Evolutionary conservation across 1,140 invertebrate genomes (phyloP).

Genomic region (Drosophila asahinai): DNA sequence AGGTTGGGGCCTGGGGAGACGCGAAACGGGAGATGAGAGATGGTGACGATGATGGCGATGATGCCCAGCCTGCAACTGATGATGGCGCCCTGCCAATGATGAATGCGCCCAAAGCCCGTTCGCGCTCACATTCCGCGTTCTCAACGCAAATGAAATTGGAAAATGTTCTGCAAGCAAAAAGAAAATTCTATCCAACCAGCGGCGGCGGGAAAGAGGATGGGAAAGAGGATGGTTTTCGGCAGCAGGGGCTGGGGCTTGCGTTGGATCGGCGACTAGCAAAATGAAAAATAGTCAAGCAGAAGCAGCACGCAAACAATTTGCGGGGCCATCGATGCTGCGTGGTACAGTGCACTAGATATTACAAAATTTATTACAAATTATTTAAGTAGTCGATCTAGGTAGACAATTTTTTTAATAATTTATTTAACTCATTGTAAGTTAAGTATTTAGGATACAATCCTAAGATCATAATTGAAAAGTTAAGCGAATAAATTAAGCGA

Average conservation of each 20-base stretch:
- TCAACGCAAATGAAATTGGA: constrained; percentile 81
- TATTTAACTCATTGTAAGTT: too few species aligned
- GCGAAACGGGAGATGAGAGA: constrained; percentile 29
- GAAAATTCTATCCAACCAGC: constrained; percentile 58
- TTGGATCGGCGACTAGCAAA: constrained; percentile 57
- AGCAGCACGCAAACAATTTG: constrained; percentile 71
- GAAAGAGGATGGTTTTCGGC: background rate
- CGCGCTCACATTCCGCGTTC: constrained; percentile 74
- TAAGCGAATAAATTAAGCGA: too few species aligned
- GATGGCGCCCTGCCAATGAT: constrained; percentile 66
- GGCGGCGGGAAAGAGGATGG: background rate
- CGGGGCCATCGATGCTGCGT: constrained; percentile 61
- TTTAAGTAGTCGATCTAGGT: too few species aligned
- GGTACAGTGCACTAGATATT: constrained; percentile 28
- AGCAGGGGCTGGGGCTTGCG: background rate
- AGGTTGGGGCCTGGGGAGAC: background rate
- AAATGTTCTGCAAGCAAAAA: constrained; percentile 78
- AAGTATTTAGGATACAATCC: too few species aligned
- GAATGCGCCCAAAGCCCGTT: constrained; percentile 65
- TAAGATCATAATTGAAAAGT: too few species aligned
- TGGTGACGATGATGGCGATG: constrained; percentile 45
- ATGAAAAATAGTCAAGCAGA: constrained; percentile 80
- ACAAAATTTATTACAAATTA: background rate
- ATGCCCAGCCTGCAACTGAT: constrained; percentile 37
- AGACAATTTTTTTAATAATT: too few species aligned